Evolutionary conservation across 2,797 vertebrate species (phyloP).

Genomic region (Craterocephalus amniculus): DNA sequence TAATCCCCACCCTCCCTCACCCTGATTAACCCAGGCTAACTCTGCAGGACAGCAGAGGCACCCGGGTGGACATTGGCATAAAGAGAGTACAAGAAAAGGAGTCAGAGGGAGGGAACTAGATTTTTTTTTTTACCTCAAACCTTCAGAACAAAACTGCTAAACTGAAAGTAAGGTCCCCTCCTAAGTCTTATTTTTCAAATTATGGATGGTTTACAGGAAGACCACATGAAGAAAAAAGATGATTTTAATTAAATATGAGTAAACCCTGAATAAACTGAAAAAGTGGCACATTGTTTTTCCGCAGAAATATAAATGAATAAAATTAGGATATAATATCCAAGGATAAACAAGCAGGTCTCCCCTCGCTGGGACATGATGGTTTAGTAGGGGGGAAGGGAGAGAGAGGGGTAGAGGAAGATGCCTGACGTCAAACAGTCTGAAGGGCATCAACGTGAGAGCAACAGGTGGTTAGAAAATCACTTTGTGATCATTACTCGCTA

Average conservation of each 20-base stretch:
- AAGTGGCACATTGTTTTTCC: not conserved
- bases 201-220: not conserved
- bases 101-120: slow-evolving; percentile 14
- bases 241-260: not conserved
- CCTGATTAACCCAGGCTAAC: slow-evolving; percentile 71
- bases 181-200: not conserved
- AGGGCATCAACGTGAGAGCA: slow-evolving; percentile 47
- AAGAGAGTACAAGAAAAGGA: slow-evolving; percentile 20
- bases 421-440: slow-evolving; percentile 63
- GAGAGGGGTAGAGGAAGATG: slow-evolving; percentile 33
- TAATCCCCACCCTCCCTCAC: slow-evolving; percentile 75
- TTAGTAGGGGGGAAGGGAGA: not conserved
- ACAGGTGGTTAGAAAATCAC: slow-evolving; percentile 69
- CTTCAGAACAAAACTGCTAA: not conserved
- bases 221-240: not conserved
- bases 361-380: slow-evolving; percentile 40
- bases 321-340: not conserved
- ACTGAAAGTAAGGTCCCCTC: not conserved
- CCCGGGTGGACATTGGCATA: slow-evolving; percentile 18
- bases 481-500: slow-evolving; percentile 28
- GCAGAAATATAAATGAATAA: not conserved
- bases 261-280: not conserved
- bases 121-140: not conserved
- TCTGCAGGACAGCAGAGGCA: slow-evolving; percentile 52
- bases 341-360: slow-evolving; percentile 20